phyloP scores from a whole-genome alignment of 1,140 invertebrate species.

The Brachionus calyciflorus region DNA sequence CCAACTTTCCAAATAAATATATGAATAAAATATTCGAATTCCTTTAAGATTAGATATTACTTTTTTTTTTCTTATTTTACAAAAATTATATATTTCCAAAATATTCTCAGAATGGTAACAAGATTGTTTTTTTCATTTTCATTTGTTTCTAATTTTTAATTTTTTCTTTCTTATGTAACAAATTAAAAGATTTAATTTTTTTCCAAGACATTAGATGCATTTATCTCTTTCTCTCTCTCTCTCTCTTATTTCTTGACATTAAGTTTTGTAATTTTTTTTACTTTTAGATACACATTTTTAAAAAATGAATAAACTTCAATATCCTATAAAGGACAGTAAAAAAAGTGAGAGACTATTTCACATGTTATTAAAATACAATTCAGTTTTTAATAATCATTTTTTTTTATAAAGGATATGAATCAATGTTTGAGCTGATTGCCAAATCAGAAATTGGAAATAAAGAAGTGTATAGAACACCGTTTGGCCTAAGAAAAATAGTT shows the following conservation, averaged over 20 bases:
- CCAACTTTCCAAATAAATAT: slow-evolving; percentile 20
- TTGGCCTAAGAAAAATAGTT: slow-evolving; percentile 44
- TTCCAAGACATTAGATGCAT: too few relatives aligned
- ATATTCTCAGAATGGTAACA: neutral
- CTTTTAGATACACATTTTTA: too few relatives aligned
- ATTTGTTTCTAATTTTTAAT: neutral
- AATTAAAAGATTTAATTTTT: too few relatives aligned
- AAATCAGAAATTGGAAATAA: slow-evolving; percentile 24
- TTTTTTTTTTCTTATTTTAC: neutral
- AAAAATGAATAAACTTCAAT: neutral
- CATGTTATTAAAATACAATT: too few relatives aligned
- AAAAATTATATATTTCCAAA: neutral
- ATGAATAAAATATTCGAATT: slow-evolving; percentile 29
- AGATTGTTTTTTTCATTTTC: neutral
- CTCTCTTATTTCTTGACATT: too few relatives aligned
- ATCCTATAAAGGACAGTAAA: neutral
- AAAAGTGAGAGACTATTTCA: neutral
- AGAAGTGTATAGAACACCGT: slow-evolving; percentile 1
- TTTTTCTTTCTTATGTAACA: too few relatives aligned
- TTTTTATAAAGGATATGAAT: neutral
- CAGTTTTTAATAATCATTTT: neutral
- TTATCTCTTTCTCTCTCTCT: too few relatives aligned
- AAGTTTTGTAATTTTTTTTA: too few relatives aligned
- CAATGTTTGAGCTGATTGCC: slow-evolving; percentile 32
- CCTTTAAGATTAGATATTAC: slow-evolving; percentile 28